A percentile compares a stretch with the other conserved stretches of the same genome.
These are phyloP conservation scores for Phymastichus coffea DNA, from an alignment of 1,140 invertebrate species.

Conservation along the genomic window DNA sequence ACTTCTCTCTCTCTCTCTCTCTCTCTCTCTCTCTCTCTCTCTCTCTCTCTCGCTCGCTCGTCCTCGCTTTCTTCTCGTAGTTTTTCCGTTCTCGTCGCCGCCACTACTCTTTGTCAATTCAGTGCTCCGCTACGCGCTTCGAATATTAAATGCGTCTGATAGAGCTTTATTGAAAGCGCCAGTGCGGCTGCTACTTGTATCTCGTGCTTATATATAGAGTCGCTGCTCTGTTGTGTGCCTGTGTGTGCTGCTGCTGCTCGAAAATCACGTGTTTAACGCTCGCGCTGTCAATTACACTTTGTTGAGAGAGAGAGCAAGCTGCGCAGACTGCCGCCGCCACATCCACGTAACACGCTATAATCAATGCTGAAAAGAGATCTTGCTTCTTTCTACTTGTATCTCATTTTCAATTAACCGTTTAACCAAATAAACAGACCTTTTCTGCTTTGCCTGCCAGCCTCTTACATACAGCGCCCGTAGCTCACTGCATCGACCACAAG, in stretches of 20 bases:
- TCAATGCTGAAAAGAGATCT: not conserved
- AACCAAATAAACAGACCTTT: too few species aligned
- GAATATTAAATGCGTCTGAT: too few species aligned
- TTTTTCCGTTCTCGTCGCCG: not conserved
- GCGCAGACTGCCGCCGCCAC: too few species aligned
- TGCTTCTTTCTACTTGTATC: constrained; percentile 3
- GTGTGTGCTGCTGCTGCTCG: too few species aligned
- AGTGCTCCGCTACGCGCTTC: too few species aligned
- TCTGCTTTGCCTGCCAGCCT: not conserved
- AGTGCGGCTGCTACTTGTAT: not conserved
- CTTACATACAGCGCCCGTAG: not conserved
- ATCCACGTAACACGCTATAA: not conserved
- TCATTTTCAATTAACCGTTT: not conserved
- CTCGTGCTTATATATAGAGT: not conserved
- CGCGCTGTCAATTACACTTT: not conserved
- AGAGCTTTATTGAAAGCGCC: too few species aligned
- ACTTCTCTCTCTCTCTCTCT: constrained; percentile 2
- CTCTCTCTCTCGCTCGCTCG: too few species aligned
- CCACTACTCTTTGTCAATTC: too few species aligned
- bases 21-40: constrained; percentile 13
- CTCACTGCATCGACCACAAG: too few species aligned
- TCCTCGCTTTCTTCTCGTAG: not conserved
- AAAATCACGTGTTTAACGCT: not conserved
- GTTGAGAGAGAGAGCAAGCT: too few species aligned
- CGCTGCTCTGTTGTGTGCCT: too few species aligned